Base-by-base conservation (phyloP, 2,888 invertebrate genomes). In the Drosophila mulleri region DNA sequence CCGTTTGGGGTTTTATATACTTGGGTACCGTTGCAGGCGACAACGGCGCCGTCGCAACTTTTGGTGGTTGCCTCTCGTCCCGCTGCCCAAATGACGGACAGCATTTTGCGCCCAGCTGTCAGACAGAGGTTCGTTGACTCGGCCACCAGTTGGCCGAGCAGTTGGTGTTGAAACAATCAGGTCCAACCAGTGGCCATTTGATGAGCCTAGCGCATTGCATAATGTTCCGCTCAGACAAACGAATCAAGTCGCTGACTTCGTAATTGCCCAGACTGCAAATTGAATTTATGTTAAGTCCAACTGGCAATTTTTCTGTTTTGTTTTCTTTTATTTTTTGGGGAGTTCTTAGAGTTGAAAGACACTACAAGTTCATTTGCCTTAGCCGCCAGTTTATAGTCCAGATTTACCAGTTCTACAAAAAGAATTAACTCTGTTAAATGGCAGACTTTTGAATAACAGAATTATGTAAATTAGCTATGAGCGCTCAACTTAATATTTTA, bases 151-250 rank as follows among this genome's bases (percentile, higher is more conserved):
- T 41, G 53, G 42, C 9, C 18, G 44, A 56, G 35, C 65, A 52
- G 72, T 70, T 69, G 76, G 88, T 85, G 84, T 85, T 85, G 84
- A 85, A 85, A 85, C 84, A 76, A 89, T 85, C 89, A 88, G 72
- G 83, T 80, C 61, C 66, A 67, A 70, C 71, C 70, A 63, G 70
- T 72, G 78, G 77, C 80, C 83, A 71, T 57, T 83, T 81, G 72
- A 72, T 68, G 73, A 57, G 76, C 66, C 71, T 39, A 65, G 52
- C 68, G 47, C 65, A 75, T 85, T 85, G 84, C 84, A 85, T 85
- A 85, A 85, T 84, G 70, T 65, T 42, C 50, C 26, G 37, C 37
- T 12, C 41, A 54, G 48, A 47, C 47, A 71, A 52, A 47, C 50
- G 20, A 41, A 57, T 63, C 72, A 71, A 60, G 48, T 62, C 58